These are phyloP conservation scores for Flexamia atlantica DNA, from an alignment of 2,888 invertebrate genomes.

Conservation along the genomic window DNA sequence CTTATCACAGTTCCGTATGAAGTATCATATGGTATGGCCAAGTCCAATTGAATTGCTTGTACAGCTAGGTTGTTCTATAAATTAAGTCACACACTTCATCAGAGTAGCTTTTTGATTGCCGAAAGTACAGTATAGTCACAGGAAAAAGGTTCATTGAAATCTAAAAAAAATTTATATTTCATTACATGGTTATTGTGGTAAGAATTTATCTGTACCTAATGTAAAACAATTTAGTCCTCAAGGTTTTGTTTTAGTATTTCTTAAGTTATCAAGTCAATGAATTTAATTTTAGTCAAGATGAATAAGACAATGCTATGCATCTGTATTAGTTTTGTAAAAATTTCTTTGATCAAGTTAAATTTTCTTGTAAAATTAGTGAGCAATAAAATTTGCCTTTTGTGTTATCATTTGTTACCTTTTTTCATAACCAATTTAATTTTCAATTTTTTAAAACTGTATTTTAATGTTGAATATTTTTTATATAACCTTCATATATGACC, in stretches of 20 bases:
- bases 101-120: neutral
- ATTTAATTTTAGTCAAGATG: neutral
- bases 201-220: too few relatives aligned
- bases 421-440: too few relatives aligned
- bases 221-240: too few relatives aligned
- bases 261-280: neutral
- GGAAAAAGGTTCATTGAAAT: neutral
- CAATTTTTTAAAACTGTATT: too few relatives aligned
- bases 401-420: constrained; percentile 12
- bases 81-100: too few relatives aligned
- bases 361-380: constrained; percentile 51
- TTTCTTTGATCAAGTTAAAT: constrained; percentile 27
- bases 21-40: too few relatives aligned
- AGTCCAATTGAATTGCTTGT: too few relatives aligned
- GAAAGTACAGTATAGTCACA: neutral
- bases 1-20: too few relatives aligned
- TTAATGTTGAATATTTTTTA: too few relatives aligned
- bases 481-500: neutral
- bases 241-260: neutral
- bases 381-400: constrained; percentile 55
- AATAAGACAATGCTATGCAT: neutral
- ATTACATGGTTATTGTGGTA: too few relatives aligned
- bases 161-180: neutral
- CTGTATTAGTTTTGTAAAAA: neutral
- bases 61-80: too few relatives aligned